Evolutionary conservation across 2,797 vertebrate species (phyloP), one percentile per base, ranked within the genome.

Genomic region (Enteromius viviparus): DNA sequence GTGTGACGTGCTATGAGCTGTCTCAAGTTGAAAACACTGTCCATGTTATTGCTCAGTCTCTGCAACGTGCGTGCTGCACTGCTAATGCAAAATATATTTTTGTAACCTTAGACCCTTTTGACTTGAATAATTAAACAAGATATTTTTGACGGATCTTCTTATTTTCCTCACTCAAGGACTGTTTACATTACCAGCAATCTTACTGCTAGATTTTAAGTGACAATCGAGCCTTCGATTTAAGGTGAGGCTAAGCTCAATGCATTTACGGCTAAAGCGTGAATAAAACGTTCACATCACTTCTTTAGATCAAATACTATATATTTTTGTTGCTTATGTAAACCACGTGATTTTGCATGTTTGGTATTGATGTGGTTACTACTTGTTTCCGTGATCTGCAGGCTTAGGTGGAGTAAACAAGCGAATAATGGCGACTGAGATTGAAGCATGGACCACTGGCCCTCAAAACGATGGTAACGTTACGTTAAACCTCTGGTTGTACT

Each of bases 1-100:
- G 93, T 90, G 93, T 95, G 94, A 95, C 90, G 69, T 78, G 47
- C 19, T 86, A 82, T 71, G 23, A 84, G 87, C 88, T 37, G 84
- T 89, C 83, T 91, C 92, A 95, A 95, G 94, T 95, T 95, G 95
- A 94, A 95, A 95, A 94, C 94, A 94, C 92, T 93, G 93, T 94
- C 93, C 93, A 92, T 92, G 89, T 90, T 89, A 82, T 84, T 81
- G 88, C 65, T 85, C 79, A 89, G 87, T 89, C 84, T 85, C 42
- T 87, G 89, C 90, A 90, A 93, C 90, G 91, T 88, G 79, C 87
- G 81, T 66, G 70, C 62, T 34, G 70, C 32, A 75, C 40, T 51
- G 37, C 69, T 9, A 23, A 55, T 47, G 65, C 74, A 51, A 42
- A 71, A 34, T 79, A 26, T 17, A 26, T 62, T 64, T 40, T 40